Evolutionary conservation across 2,797 vertebrate species (phyloP), one percentile per base, ranked within the genome.

Genomic region (Centroberyx gerrardi): DNA sequence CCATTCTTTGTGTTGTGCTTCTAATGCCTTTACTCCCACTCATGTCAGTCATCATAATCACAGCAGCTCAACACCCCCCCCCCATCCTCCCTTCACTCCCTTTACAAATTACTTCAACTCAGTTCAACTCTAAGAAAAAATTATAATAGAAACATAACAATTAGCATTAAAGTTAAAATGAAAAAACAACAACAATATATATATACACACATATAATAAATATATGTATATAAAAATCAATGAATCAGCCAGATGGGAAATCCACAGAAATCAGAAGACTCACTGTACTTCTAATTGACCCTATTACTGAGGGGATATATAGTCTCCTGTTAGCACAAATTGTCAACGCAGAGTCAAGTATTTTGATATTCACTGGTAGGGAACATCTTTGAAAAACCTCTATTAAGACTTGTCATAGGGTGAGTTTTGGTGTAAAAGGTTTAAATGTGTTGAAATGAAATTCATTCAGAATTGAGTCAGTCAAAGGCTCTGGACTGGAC

Each of bases 11-110:
- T 40, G 38, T 28, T 27, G 40, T 14, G 18, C 28, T 22, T 29
- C 9, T 4, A 49, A 67, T 36, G 55, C 71, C 66, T 74, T 51
- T 62, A 63, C 76, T 55, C 71, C 78, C 62, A 74, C 67, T 54
- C 49, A 68, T 42, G 54, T 73, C 74, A 86, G 61, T 80, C 81
- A 72, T 68, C 51, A 62, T 74, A 80, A 83, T 53, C 53, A 73
- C 44, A 76, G 42, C 10, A 44, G 42, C 9, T 44, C 10, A 12
- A 44, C 63, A 66, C 61, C 59, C 36, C 5, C 7, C 33, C 63
- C 71, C 61, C 59, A 31, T 8, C 33, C 8, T 36, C 33, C 22
- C 22, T 22, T 22, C 22, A 22, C 22, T 22, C 65, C 56, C 59
- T 71, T 70, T 69, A 60, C 55, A 40, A 40, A 40, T 10, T 40